Percentiles rank a stretch among this genome's conserved stretches.
Conservation (phyloP, 2,113 vertebrate species). For the Pseudonaja textilis region DNA sequence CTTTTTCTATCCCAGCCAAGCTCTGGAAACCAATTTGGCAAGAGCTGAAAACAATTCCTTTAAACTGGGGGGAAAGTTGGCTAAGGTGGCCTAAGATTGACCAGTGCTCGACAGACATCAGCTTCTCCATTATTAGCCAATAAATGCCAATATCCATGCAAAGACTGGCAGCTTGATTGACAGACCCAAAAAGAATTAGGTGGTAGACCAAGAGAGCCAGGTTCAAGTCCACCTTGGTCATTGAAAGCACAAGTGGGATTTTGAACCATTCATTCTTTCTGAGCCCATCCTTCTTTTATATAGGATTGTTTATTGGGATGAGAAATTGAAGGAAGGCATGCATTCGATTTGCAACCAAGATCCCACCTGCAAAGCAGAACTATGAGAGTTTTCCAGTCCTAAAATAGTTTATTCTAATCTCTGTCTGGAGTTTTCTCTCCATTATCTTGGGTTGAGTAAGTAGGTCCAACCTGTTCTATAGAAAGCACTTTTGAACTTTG, state of each 20-base stretch:
- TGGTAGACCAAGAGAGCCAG: background rate
- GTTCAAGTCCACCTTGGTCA: background rate
- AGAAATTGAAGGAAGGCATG: background rate
- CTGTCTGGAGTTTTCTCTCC: background rate
- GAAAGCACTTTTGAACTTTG: background rate
- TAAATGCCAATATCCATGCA: background rate
- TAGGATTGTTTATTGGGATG: background rate
- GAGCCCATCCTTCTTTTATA: background rate
- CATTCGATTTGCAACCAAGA: background rate
- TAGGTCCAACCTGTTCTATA: background rate
- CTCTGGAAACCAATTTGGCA: background rate
- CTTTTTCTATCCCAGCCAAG: background rate
- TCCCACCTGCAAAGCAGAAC: background rate
- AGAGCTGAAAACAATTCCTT: background rate
- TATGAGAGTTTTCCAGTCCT: background rate
- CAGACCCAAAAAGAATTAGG: background rate
- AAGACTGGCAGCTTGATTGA: background rate
- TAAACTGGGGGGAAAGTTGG: background rate
- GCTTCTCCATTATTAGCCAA: background rate
- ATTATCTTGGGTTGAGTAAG: background rate
- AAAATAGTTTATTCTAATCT: background rate
- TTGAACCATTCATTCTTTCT: background rate
- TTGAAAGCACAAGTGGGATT: background rate
- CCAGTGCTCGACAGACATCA: too few species aligned
- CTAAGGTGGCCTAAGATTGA: background rate